Evolutionary conservation across 2,888 invertebrate genomes (phyloP), one percentile per base, ranked within the genome.

Genomic region (Andrena chrysosceles): DNA sequence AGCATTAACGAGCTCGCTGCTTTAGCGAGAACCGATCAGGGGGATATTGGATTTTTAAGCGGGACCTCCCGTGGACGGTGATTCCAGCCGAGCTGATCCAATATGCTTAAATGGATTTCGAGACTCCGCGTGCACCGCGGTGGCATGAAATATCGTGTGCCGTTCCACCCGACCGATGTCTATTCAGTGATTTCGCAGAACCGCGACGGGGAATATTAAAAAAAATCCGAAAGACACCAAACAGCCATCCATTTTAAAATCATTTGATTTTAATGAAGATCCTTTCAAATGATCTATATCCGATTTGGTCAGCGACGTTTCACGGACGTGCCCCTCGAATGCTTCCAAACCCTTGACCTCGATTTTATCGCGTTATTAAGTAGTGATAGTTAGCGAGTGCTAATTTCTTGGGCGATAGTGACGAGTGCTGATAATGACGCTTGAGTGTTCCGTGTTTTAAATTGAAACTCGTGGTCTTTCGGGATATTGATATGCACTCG

Each of bases 61-160:
- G 81, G 67, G 73, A 78, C 76, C 81, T 68, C 85, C 78, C 64
- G 54, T 52, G 54, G 66, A 73, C 71, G 48, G 71, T 66, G 59
- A 59, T 62, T 70, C 26, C 76, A 42, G 16, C 33, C 63, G 16
- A 54, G 31, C 76, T 90, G 87, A 91, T 91, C 90, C 89, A 91
- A 91, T 91, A 91, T 90, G 76, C 86, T 85, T 90, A 90, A 91
- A 85, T 83, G 90, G 90, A 91, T 90, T 91, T 86, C 62, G 70
- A 86, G 73, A 70, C 84, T 83, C 72, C 70, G 62, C 77, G n/a
- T 59, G 69, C 78, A 69, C 71, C 70, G 66, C 59, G 77, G 69
- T 67, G 59, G 72, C 78, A 77, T 64, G 75, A 70, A 78, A 66
- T 73, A 71, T 71, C 49, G 64, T 60, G 42, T 62, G 42, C 13